Evolutionary conservation across 2,888 invertebrate species (phyloP).

Genomic region (Oxyscelio sp.): DNA sequence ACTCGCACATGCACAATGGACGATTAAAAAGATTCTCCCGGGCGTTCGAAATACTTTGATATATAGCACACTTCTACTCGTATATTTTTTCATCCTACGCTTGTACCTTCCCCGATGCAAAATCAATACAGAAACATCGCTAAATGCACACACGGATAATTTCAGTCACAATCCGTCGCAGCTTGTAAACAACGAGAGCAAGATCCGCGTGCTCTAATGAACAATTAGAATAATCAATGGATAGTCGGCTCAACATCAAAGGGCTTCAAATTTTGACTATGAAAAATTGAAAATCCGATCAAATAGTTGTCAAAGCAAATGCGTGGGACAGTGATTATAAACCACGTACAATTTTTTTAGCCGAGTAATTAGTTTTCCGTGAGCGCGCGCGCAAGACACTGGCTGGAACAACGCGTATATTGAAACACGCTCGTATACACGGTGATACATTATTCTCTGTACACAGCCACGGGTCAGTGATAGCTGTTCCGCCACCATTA

Average conservation of each 20-base stretch:
- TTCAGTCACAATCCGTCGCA: not conserved
- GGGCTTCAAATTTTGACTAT: not conserved
- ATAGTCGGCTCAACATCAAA: constrained; percentile 1
- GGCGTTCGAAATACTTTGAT: constrained; percentile 58
- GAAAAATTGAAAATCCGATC: constrained; percentile 37
- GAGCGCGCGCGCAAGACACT: constrained; percentile 58
- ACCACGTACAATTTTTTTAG: constrained; percentile 77
- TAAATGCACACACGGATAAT: constrained; percentile 23
- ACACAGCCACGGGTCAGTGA: constrained; percentile 65
- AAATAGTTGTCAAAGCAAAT: constrained; percentile 14
- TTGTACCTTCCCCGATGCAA: constrained; percentile 43
- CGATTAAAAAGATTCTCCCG: constrained; percentile 31
- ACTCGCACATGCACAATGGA: constrained; percentile 3
- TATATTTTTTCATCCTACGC: constrained; percentile 63
- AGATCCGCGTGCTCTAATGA: not conserved
- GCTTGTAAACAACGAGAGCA: constrained; percentile 8
- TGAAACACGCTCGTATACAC: constrained; percentile 45
- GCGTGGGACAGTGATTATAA: constrained; percentile 74
- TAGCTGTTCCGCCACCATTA: constrained; percentile 76
- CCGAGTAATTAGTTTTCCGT: constrained; percentile 78
- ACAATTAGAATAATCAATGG: constrained; percentile 23
- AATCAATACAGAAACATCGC: constrained; percentile 59
- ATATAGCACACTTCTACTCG: constrained; percentile 53
- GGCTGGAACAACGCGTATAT: constrained; percentile 47
- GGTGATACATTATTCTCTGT: constrained; percentile 45